These are phyloP conservation scores for Lithodes maja DNA, from an alignment of 2,888 invertebrate genomes.

Conservation along the genomic window DNA sequence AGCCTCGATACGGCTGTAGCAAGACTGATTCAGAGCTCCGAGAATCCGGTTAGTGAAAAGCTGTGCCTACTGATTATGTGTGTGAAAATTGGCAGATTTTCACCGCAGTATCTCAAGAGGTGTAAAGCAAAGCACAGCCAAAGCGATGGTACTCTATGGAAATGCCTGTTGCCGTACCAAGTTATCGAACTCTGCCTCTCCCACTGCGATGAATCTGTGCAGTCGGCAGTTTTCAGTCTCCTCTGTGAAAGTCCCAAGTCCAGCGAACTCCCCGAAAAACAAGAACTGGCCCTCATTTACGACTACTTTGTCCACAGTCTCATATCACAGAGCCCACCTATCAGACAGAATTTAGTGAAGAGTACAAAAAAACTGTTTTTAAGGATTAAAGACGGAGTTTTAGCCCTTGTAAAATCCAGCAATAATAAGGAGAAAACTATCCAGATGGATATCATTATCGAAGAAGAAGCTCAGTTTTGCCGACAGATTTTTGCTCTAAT, in stretches of 20 bases:
- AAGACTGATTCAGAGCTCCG: constrained; percentile 35
- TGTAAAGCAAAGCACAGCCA: neutral
- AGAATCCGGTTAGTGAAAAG: constrained; percentile 44
- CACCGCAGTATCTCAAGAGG: constrained; percentile 28
- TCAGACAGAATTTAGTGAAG: constrained; percentile 61
- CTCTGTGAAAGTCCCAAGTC: constrained; percentile 67
- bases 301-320: constrained; percentile 56
- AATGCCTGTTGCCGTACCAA: constrained; percentile 48
- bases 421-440: constrained; percentile 23
- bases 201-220: constrained; percentile 63
- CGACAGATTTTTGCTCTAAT: constrained; percentile 32
- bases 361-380: constrained; percentile 62
- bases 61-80: constrained; percentile 64
- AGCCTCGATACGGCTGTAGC: constrained; percentile 45
- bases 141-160: constrained; percentile 50
- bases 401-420: constrained; percentile 27
- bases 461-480: constrained; percentile 22
- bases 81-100: constrained; percentile 64
- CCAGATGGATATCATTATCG: neutral
- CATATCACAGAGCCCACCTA: constrained; percentile 61
- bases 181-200: constrained; percentile 50
- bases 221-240: constrained; percentile 60
- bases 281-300: constrained; percentile 58
- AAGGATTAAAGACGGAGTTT: constrained; percentile 56
- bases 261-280: constrained; percentile 61